Evolutionary conservation across 2,797 vertebrate genomes (phyloP), one percentile per base, ranked within the genome.

Genomic region (Chaetodon trifasciatus): DNA sequence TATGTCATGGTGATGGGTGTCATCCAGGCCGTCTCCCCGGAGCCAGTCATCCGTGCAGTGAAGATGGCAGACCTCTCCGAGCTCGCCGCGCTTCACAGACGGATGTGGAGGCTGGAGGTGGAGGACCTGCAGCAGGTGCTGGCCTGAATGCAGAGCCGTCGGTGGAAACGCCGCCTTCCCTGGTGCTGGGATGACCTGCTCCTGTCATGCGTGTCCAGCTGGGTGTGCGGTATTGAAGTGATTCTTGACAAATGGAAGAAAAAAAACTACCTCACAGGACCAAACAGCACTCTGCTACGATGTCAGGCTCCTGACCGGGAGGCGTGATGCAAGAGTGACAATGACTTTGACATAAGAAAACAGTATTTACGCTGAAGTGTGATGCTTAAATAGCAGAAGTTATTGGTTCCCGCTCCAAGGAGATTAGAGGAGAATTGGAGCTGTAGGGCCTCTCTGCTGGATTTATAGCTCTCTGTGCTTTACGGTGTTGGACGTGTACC

Each of bases 1-100:
- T 98, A 98, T 12, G 96, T 98, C 72, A 98, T 98, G 97, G 96
- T 97, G 79, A 97, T 98, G 97, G 97, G 97, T 0, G 70, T 95
- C 74, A 84, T 98, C 62, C 93, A 95, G 83, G 89, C 93, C 0
- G 88, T 93, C 64, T 93, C 88, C 66, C 97, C 97, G 0, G 96
- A 98, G 86, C 97, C 96, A 0, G 88, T 96, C 70, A 89, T 98
- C 52, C 96, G 94, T 21, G 97, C 97, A 0, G 96, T 98, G 88
- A 98, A 98, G 91, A 95, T 98, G 91, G 97, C 96, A 1, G 96
- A 97, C 82, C 96, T 98, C 23, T 97, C 97, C 0, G 94, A 91
- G 58, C 96, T 95, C 16, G 92, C 96, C 0, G 21, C 83, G 7
- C 74, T 95, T 49, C 96, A 97, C 63, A 92, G 94, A 37, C 90